Percentiles rank a stretch among this genome's conserved stretches.
These are phyloP conservation scores for Lymantria dispar DNA, from an alignment of 2,888 invertebrate species.

Conservation along the genomic window DNA sequence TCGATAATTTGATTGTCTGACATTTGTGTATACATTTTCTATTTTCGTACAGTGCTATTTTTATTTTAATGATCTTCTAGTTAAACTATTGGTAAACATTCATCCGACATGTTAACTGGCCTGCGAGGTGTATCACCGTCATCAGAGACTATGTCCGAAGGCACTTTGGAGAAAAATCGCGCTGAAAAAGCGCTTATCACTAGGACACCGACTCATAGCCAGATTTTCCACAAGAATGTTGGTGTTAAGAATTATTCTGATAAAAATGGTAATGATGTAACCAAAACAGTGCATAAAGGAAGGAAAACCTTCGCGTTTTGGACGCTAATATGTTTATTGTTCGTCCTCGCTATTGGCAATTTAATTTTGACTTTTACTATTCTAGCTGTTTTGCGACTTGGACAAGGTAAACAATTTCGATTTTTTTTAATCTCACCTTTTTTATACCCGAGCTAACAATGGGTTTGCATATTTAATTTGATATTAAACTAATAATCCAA, in stretches of 20 bases:
- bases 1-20: slow-evolving; percentile 70
- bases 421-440: background rate
- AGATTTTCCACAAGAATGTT: slow-evolving; percentile 49
- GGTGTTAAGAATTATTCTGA: slow-evolving; percentile 66
- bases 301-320: slow-evolving; percentile 89
- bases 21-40: slow-evolving; percentile 15
- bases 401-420: slow-evolving; percentile 71
- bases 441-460: background rate
- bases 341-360: slow-evolving; percentile 90
- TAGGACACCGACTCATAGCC: slow-evolving; percentile 60
- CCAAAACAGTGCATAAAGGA: slow-evolving; percentile 64
- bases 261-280: slow-evolving; percentile 73
- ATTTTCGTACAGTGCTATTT: slow-evolving; percentile 48
- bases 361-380: slow-evolving; percentile 90
- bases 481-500: too few species aligned
- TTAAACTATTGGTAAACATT: slow-evolving; percentile 29
- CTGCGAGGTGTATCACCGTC: slow-evolving; percentile 65
- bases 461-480: too few species aligned
- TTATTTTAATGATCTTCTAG: slow-evolving; percentile 44
- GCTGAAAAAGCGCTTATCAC: slow-evolving; percentile 68
- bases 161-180: slow-evolving; percentile 62
- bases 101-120: slow-evolving; percentile 49
- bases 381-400: slow-evolving; percentile 89
- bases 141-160: slow-evolving; percentile 71
- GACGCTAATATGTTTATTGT: slow-evolving; percentile 87